phyloP scores from a whole-genome alignment of 2,113 vertebrate genomes.

The Crotalus viridis region DNA sequence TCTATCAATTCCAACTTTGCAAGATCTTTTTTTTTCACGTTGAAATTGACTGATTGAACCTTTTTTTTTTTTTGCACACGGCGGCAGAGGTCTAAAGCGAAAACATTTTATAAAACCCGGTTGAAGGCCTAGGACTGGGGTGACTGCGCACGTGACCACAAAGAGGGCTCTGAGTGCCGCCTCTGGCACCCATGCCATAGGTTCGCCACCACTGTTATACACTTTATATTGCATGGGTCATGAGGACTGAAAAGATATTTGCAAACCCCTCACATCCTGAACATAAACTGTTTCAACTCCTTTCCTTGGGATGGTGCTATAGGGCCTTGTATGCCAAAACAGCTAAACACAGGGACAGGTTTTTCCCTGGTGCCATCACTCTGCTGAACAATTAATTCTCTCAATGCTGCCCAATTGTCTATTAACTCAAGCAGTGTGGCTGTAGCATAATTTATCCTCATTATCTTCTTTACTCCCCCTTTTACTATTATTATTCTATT shows the following conservation, averaged over 20 bases:
- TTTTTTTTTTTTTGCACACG: too few relatives aligned
- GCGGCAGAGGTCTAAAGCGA: too few relatives aligned
- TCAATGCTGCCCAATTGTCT: neutral
- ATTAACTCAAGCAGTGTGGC: neutral
- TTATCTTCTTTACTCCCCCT: neutral
- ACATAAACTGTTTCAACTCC: neutral
- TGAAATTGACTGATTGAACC: too few relatives aligned
- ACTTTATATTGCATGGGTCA: neutral
- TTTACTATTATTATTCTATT: neutral
- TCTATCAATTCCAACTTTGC: too few relatives aligned
- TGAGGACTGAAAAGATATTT: neutral
- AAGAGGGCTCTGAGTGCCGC: too few relatives aligned
- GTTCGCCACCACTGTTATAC: neutral
- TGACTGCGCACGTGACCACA: too few relatives aligned
- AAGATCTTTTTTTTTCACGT: too few relatives aligned
- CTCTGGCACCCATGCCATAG: too few relatives aligned
- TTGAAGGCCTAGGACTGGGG: too few relatives aligned
- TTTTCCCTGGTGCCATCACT: too few relatives aligned
- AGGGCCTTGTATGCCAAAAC: neutral
- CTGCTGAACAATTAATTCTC: neutral
- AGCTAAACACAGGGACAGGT: neutral
- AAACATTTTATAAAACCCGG: too few relatives aligned
- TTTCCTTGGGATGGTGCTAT: neutral
- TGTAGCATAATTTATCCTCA: neutral
- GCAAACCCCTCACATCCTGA: neutral